A percentile compares a stretch with the other conserved stretches of the same genome.
These are phyloP conservation scores for Cassiopea xamachana DNA, from an alignment of 30 jellyfish, hydroid and myxozoan species.

Conservation along the genomic window DNA sequence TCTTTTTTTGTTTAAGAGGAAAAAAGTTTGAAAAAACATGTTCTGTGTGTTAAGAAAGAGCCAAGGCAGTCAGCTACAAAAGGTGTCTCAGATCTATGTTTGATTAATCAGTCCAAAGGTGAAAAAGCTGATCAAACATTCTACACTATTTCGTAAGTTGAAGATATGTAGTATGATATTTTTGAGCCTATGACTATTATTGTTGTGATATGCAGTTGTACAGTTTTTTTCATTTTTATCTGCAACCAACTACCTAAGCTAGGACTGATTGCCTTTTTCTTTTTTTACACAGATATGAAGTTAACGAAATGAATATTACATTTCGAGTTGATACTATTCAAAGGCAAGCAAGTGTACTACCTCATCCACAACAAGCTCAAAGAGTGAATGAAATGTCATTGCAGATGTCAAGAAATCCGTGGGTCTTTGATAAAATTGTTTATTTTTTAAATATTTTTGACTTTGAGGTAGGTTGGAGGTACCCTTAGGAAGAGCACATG, in stretches of 20 bases:
- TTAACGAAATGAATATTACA: constrained; percentile 62
- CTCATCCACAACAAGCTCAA: constrained; percentile 34
- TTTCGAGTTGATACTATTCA: constrained; percentile 38
- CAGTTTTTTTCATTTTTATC: no score
- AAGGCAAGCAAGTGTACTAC: constrained; percentile 21
- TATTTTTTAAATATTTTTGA: no score
- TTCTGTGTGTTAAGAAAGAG: constrained; percentile 74
- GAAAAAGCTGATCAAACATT: constrained; percentile 79
- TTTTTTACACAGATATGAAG: constrained; percentile 29
- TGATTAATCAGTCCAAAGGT: constrained; percentile 77
- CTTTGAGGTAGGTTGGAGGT: no score
- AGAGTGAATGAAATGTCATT: constrained; percentile 47
- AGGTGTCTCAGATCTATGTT: constrained; percentile 83
- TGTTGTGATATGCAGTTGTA: background rate
- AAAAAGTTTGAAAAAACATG: constrained; percentile 80
- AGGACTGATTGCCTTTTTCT: no score
- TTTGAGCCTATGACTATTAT: background rate
- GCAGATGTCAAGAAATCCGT: constrained; percentile 39
- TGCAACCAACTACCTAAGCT: no score
- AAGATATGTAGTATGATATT: background rate
- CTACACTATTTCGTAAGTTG: constrained; percentile 76
- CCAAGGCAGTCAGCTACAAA: constrained; percentile 42
- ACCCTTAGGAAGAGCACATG: no score
- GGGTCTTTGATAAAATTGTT: no score
- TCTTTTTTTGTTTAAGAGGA: constrained; percentile 62